Percentiles rank a stretch among this genome's conserved stretches.
Evolutionary conservation across 2,888 invertebrate species (phyloP).

Genomic region (Loripinus fragilis): DNA sequence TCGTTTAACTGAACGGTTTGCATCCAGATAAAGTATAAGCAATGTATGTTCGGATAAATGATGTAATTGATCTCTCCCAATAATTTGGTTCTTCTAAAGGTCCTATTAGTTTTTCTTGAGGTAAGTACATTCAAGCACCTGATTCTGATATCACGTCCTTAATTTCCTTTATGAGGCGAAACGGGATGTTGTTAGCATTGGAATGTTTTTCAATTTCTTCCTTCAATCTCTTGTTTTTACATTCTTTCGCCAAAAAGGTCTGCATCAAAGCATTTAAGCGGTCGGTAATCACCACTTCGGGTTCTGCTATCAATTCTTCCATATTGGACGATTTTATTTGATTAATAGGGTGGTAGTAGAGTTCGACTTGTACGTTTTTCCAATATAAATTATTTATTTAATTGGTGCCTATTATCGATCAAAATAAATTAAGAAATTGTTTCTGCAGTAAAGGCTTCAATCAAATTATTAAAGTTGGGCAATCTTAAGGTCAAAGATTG

Average conservation of each 20-base stretch:
- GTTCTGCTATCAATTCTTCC: conserved; percentile 22
- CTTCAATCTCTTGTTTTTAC: conserved; percentile 22
- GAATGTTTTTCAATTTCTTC: conserved; percentile 39
- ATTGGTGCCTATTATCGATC: no score
- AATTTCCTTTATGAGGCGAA: conserved; percentile 43
- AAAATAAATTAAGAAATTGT: no score
- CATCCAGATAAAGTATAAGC: no score
- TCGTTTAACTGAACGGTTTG: no score
- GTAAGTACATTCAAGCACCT: conserved; percentile 37
- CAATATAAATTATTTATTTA: no score
- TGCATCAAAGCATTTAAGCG: conserved; percentile 36
- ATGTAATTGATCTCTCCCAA: no score
- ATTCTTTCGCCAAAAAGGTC: conserved; percentile 16
- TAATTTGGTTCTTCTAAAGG: background rate
- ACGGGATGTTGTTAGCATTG: conserved; percentile 38
- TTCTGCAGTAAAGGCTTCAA: no score
- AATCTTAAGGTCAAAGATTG: no score
- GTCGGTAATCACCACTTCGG: conserved; percentile 44
- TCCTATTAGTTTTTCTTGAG: background rate
- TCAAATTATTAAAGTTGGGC: no score
- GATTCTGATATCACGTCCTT: conserved; percentile 46
- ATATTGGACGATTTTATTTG: background rate
- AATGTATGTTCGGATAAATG: no score
- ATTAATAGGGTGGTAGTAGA: no score
- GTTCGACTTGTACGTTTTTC: no score